phyloP scores from a whole-genome alignment of 2,797 vertebrate genomes.

The Perodicticus potto region DNA sequence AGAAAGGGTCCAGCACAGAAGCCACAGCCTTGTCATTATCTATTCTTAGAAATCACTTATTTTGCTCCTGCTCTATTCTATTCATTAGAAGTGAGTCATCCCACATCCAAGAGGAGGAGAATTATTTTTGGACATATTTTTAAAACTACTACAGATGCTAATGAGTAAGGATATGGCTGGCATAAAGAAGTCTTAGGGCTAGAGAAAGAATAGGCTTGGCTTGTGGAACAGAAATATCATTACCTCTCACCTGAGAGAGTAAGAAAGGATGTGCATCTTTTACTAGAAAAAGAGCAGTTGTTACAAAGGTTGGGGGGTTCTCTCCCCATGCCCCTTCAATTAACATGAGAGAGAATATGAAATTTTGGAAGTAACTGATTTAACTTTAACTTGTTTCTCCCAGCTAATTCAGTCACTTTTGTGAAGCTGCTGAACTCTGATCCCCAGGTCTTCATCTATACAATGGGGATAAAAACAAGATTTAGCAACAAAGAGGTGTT shows the following conservation, averaged over 20 bases:
- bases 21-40: neutral
- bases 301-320: neutral
- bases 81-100: neutral
- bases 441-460: neutral
- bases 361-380: constrained; percentile 13
- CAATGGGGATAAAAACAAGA: neutral
- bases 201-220: neutral
- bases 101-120: neutral
- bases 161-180: neutral
- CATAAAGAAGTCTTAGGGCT: neutral
- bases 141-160: neutral
- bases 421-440: neutral
- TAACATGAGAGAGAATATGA: neutral
- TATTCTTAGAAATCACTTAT: neutral
- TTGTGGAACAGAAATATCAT: neutral
- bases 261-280: neutral
- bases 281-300: neutral
- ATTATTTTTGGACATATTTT: neutral
- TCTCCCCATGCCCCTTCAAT: neutral
- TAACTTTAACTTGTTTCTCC: neutral
- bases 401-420: neutral
- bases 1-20: neutral
- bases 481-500: neutral
- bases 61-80: neutral
- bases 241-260: neutral